Evolutionary conservation across 1,140 invertebrate genomes (phyloP).

Genomic region (Drosophila obscura): DNA sequence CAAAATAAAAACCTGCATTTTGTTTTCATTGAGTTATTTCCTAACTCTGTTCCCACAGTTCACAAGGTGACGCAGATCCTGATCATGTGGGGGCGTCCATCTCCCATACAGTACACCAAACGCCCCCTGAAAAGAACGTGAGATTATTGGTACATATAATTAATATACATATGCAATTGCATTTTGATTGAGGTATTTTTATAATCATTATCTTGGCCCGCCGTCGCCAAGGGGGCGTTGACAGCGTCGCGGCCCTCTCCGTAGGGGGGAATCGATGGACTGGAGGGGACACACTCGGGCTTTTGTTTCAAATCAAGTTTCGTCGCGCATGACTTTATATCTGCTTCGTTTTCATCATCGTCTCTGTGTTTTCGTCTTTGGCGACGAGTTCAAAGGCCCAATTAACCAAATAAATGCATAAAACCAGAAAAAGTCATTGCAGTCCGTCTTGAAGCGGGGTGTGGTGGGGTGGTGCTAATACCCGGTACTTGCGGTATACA

Average conservation of each 20-base stretch:
- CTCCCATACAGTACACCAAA: neutral
- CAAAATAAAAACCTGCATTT: constrained; percentile 46
- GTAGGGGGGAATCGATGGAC: neutral
- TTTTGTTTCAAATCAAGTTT: constrained; percentile 73
- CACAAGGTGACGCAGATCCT: constrained; percentile 27
- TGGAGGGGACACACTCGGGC: constrained; percentile 1
- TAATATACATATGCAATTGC: constrained; percentile 43
- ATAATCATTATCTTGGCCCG: constrained; percentile 32
- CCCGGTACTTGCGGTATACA: too few species aligned
- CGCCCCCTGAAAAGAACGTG: constrained; percentile 2
- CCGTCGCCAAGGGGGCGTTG: constrained; percentile 49
- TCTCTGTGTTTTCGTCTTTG: constrained; percentile 21
- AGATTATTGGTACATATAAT: constrained; percentile 6
- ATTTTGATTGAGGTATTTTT: constrained; percentile 42
- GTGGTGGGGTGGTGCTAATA: too few species aligned
- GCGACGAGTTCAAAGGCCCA: constrained; percentile 74
- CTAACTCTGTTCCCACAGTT: constrained; percentile 20
- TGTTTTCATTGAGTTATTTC: constrained; percentile 65
- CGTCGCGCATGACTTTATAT: constrained; percentile 65
- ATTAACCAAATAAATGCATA: constrained; percentile 74
- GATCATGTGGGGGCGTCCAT: too few species aligned
- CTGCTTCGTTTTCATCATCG: constrained; percentile 58
- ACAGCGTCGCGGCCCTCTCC: constrained; percentile 27
- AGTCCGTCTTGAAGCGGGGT: neutral
- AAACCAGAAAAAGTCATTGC: constrained; percentile 44